Evolutionary conservation across 2,888 invertebrate species (phyloP).

Genomic region (Xestia sexstrigata): DNA sequence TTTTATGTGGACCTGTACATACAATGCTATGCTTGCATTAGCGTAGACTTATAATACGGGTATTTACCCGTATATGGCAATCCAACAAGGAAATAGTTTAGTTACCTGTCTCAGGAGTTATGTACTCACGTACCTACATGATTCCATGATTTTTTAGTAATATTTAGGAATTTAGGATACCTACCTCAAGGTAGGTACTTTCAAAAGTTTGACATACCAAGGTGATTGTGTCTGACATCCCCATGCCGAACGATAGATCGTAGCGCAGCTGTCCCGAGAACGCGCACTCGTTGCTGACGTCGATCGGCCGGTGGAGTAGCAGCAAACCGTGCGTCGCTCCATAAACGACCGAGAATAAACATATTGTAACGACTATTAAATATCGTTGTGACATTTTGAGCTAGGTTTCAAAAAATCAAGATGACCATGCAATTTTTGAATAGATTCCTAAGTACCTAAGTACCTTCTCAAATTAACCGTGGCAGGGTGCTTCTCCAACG

Average conservation of each 20-base stretch:
- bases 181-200: neutral
- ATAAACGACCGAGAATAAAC: slow-evolving; percentile 24
- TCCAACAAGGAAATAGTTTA: neutral
- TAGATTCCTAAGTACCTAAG: too few relatives aligned
- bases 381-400: slow-evolving; percentile 38
- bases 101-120: neutral
- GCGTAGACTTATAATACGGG: neutral
- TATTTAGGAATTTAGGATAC: neutral
- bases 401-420: slow-evolving; percentile 30
- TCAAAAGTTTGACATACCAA: slow-evolving; percentile 74
- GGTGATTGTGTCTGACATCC: slow-evolving; percentile 86
- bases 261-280: slow-evolving; percentile 78
- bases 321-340: slow-evolving; percentile 72
- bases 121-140: neutral
- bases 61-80: neutral
- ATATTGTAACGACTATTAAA: slow-evolving; percentile 32
- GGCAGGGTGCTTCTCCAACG: neutral
- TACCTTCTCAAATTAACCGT: neutral
- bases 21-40: neutral
- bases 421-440: slow-evolving; percentile 12
- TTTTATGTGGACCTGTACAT: neutral
- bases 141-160: neutral
- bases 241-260: slow-evolving; percentile 86
- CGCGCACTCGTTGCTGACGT: slow-evolving; percentile 80
- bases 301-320: slow-evolving; percentile 81